Conservation (phyloP, 37 sponge, comb jelly and placozoan genomes). For the Corticium candelabrum region DNA sequence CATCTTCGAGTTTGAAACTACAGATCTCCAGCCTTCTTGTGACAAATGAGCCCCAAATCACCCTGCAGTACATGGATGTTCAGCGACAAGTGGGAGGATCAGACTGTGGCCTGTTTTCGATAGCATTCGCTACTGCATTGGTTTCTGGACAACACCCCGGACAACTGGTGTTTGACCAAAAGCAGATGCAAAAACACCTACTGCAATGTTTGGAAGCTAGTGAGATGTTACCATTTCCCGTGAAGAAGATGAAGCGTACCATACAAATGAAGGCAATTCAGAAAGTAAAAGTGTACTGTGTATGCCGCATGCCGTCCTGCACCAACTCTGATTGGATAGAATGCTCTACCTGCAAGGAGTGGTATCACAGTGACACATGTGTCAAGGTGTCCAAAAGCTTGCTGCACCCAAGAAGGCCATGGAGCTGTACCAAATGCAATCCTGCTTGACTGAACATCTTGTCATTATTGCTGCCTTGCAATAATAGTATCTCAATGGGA, state of each 20-base stretch:
- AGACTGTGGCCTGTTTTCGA: conserved; percentile 29
- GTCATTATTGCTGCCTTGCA: too few relatives aligned
- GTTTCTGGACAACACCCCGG: conserved; percentile 17
- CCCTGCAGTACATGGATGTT: conserved; percentile 17
- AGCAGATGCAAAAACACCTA: conserved; percentile 7
- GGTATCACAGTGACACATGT: conserved; percentile 9
- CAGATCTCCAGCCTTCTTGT: neutral
- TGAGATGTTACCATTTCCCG: conserved; percentile 10
- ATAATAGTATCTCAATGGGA: too few relatives aligned
- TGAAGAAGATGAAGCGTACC: neutral
- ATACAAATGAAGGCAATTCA: neutral
- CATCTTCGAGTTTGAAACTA: neutral
- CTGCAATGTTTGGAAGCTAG: conserved; percentile 1
- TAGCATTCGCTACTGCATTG: conserved; percentile 15
- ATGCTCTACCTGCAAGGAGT: conserved; percentile 13
- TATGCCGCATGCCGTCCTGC: conserved; percentile 15
- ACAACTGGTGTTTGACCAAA: conserved; percentile 13
- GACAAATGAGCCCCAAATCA: neutral
- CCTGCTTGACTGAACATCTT: too few relatives aligned
- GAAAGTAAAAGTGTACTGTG: conserved; percentile 10
- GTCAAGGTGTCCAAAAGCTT: too few relatives aligned
- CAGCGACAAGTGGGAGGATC: conserved; percentile 13
- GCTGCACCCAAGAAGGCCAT: too few relatives aligned
- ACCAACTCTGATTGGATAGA: neutral
- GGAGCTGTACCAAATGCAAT: too few relatives aligned